Conservation (phyloP, 2,888 invertebrate species). For the Heteropelma amictum region DNA sequence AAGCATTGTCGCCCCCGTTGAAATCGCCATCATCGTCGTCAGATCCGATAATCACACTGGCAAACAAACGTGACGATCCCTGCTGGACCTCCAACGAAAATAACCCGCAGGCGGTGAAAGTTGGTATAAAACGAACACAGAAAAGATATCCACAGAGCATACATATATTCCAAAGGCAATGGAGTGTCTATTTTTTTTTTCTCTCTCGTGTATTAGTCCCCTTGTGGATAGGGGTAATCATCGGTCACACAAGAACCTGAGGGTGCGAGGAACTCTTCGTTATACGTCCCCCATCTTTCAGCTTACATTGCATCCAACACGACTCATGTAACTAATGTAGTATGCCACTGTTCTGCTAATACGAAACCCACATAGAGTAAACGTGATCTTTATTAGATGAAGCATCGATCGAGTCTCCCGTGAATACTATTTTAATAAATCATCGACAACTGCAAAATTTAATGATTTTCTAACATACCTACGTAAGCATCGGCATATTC, state of each 20-base stretch:
- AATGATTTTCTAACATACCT: slow-evolving; percentile 27
- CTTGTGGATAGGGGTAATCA: slow-evolving; percentile 68
- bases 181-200: slow-evolving; percentile 10
- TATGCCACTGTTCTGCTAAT: slow-evolving; percentile 59
- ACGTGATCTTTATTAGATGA: slow-evolving; percentile 53
- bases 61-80: slow-evolving; percentile 59
- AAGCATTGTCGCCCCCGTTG: slow-evolving; percentile 15
- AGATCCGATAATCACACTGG: slow-evolving; percentile 57
- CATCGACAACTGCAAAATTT: slow-evolving; percentile 28
- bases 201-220: slow-evolving; percentile 17
- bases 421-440: too few relatives aligned
- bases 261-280: slow-evolving; percentile 51
- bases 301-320: slow-evolving; percentile 29
- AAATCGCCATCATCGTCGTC: slow-evolving; percentile 49
- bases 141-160: slow-evolving; percentile 48
- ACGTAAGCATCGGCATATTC: slow-evolving; percentile 25
- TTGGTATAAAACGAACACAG: slow-evolving; percentile 40
- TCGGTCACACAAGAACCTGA: slow-evolving; percentile 57
- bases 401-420: too few relatives aligned
- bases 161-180: slow-evolving; percentile 40
- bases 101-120: slow-evolving; percentile 19
- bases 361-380: slow-evolving; percentile 61
- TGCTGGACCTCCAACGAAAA: slow-evolving; percentile 42
- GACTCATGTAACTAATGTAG: slow-evolving; percentile 17
- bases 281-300: slow-evolving; percentile 32